These are phyloP conservation scores for Andrena fulva DNA, from an alignment of 2,888 invertebrate genomes.

Conservation along the genomic window DNA sequence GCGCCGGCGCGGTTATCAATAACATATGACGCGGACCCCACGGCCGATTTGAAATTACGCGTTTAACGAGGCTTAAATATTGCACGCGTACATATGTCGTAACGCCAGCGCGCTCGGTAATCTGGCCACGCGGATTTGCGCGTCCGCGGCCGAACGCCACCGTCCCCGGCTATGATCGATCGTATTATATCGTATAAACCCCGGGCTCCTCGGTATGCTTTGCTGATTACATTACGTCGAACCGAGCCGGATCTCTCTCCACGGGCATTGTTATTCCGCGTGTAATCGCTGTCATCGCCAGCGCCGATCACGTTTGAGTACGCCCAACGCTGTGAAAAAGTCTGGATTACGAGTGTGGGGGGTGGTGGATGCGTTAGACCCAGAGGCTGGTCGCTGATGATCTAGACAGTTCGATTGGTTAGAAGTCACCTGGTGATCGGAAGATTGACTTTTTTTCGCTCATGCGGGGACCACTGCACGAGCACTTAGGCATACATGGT, in stretches of 20 bases:
- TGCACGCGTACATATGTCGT: constrained; percentile 35
- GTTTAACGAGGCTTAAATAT: constrained; percentile 61
- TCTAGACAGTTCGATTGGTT: neutral
- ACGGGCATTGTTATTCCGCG: constrained; percentile 38
- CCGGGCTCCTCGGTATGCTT: constrained; percentile 6
- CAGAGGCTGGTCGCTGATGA: neutral
- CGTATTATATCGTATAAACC: constrained; percentile 48
- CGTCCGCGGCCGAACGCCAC: neutral
- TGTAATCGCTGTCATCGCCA: constrained; percentile 49
- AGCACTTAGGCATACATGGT: too few relatives aligned
- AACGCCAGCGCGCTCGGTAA: constrained; percentile 36
- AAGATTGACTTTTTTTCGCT: neutral
- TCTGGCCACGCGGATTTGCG: constrained; percentile 40
- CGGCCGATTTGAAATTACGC: constrained; percentile 60
- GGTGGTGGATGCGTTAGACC: neutral
- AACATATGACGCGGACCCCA: constrained; percentile 55
- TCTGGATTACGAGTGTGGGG: too few relatives aligned
- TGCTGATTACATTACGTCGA: constrained; percentile 40
- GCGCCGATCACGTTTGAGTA: neutral
- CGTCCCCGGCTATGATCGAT: constrained; percentile 37
- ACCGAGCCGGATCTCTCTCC: constrained; percentile 27
- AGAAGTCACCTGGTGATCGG: neutral
- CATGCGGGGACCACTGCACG: too few relatives aligned
- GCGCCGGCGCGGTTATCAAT: constrained; percentile 54
- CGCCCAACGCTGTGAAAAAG: neutral